Evolutionary conservation across 2,888 invertebrate species (phyloP), one percentile per base, ranked within the genome.

Genomic region (Apodemia duryi): DNA sequence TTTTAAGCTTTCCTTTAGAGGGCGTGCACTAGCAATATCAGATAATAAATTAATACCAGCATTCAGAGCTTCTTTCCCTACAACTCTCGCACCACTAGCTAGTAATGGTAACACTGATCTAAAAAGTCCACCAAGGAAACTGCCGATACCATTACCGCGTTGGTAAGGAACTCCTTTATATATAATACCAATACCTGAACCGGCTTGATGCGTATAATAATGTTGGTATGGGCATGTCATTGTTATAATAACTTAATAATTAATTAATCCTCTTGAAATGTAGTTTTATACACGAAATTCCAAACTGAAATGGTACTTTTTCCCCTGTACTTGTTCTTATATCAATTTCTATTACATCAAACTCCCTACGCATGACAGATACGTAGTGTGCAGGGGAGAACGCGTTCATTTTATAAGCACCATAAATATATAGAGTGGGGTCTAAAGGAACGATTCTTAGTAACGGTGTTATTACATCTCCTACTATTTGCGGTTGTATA

Each of bases 291-390:
- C 72, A 73, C 65, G 64, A 67, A 41, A 72, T 73, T 64, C 75
- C 74, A 66, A 74, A 75, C 66, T 77, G 73, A 64, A 75, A 75
- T 74, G 72, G 72, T 67, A 75, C 63, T 51, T 66, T 70, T 68
- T 69, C 64, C 6, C 77, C 75, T 7, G 73, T 75, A 66, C 67
- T 73, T 51, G 74, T 64, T 72, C 75, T 77, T 77, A 75, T 75
- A 77, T 74, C 74, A 71, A 77, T 73, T 71, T 77, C 75, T 60
- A 75, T 68, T 0, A 71, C 72, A 68, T 75, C 75, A 69, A 77
- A 77, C 54, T 75, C 75, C 67, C 75, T 70, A 6, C 75, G 74
- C 73, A 75, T 72, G 7, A 75, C 72, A 6, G 72, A 67, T 64
- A 77, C 38, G 51, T 77, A 76, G 62, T 75, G 75, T 7, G 71